Conservation (phyloP, 2,113 vertebrate species). For the Tiliqua scincoides region DNA sequence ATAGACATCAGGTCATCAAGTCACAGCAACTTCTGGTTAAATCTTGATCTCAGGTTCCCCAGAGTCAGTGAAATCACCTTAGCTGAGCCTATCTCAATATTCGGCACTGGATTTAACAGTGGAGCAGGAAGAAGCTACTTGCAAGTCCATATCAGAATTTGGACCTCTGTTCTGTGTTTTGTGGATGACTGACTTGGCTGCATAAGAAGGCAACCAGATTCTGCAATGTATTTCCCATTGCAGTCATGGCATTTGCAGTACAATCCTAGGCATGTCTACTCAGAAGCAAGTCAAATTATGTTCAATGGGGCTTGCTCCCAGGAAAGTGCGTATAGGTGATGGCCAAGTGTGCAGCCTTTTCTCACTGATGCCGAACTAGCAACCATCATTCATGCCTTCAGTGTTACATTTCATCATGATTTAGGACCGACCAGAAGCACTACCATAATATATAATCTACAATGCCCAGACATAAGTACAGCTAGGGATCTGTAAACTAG, state of each 20-base stretch:
- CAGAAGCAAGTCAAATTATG: too few relatives aligned
- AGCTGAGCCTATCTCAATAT: neutral
- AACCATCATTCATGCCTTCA: neutral
- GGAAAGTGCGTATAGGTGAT: too few relatives aligned
- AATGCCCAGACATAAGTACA: too few relatives aligned
- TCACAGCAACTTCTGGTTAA: neutral
- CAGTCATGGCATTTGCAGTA: neutral
- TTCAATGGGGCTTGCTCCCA: too few relatives aligned
- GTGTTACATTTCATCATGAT: neutral
- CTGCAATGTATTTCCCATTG: neutral
- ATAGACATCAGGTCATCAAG: neutral
- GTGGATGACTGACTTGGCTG: neutral
- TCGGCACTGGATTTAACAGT: neutral
- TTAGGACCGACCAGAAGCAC: neutral
- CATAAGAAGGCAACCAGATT: neutral
- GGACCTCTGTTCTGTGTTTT: neutral
- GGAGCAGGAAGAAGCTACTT: neutral
- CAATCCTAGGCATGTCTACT: too few relatives aligned
- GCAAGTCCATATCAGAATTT: neutral
- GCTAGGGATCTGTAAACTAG: too few relatives aligned
- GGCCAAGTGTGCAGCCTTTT: too few relatives aligned
- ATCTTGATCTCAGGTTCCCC: conserved; percentile 11
- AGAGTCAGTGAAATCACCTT: neutral
- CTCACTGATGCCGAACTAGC: neutral
- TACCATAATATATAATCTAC: neutral